phyloP scores from a whole-genome alignment of 2,113 vertebrate species.

The Lophotis ruficrista region DNA sequence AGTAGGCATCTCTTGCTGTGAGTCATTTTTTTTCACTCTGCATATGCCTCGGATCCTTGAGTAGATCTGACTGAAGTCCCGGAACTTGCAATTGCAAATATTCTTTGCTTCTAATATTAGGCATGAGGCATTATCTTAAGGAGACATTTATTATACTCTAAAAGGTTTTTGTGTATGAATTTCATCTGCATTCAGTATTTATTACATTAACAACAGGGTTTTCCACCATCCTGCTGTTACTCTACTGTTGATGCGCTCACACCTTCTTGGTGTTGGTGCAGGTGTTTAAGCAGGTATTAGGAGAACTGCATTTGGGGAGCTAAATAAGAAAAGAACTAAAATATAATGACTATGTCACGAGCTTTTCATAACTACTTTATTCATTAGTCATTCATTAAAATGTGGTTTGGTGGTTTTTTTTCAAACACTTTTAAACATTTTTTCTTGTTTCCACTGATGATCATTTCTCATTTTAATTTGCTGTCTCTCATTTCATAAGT shows the following conservation, averaged over 20 bases:
- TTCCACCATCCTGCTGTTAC: neutral
- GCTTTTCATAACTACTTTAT: neutral
- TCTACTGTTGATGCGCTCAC: rapidly evolving
- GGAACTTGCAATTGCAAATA: neutral
- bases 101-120: neutral
- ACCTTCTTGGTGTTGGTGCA: neutral
- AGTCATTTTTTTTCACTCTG: neutral
- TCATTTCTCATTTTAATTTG: neutral
- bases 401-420: neutral
- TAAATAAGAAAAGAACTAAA: neutral
- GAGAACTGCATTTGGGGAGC: neutral
- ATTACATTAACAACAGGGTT: neutral
- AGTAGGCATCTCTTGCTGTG: neutral
- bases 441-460: neutral
- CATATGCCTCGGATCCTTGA: neutral
- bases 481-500: neutral
- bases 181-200: neutral
- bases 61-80: neutral
- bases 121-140: neutral
- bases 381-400: neutral
- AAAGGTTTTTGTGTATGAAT: neutral
- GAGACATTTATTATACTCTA: neutral
- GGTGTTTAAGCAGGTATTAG: neutral
- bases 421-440: neutral
- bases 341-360: neutral